Evolutionary conservation across 2,113 vertebrate genomes (phyloP), one percentile per base, ranked within the genome.

Genomic region (Platichthys flesus): DNA sequence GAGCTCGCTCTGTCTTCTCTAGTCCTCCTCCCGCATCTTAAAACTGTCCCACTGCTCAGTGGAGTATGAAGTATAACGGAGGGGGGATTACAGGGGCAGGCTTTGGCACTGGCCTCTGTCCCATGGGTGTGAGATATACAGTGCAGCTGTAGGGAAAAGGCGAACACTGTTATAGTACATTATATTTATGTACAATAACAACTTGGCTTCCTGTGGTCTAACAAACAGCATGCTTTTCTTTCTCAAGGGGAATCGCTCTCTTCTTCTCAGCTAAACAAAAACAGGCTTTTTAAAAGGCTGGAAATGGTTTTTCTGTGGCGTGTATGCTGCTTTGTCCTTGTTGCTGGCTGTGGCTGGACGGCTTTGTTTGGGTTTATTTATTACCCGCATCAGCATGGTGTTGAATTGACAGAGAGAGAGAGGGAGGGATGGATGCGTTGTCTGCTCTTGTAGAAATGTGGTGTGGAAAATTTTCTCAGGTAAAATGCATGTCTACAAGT

Each of bases 161-260:
- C 83, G 88, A 86, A 87, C 85, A 13, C 26, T 66, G 73, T 73
- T 84, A 66, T 66, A 74, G 71, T 31, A 63, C 67, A 89, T 85
- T 82, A 75, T 69, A 62, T 71, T 85, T 82, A 75, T 69, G 60
- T 71, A 66, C 74, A 83, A 85, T 82, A 91, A 89, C 85, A 83
- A 78, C 80, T 82, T 79, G 79, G 75, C 76, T 91, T 89, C 85
- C 83, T 83, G 83, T 71, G 79, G 90, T 89, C 83, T 85, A 40
- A 42, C 76, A 76, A 83, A 76, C 66, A 64, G 87, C 90, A 89
- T 85, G 85, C 59, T 84, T 82, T 81, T 59, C 24, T 31, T 37
- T 28, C 21, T 45, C 0, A 6, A 35, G 52, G 64, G 54, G 71
- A 69, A 82, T 67, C 54, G 68, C 76, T 84, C 73, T 75, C 20